Evolutionary conservation across 64 coral and sea anemone genomes (phyloP), one percentile per base, ranked within the genome.

Genomic region (Pocillopora verrucosa): DNA sequence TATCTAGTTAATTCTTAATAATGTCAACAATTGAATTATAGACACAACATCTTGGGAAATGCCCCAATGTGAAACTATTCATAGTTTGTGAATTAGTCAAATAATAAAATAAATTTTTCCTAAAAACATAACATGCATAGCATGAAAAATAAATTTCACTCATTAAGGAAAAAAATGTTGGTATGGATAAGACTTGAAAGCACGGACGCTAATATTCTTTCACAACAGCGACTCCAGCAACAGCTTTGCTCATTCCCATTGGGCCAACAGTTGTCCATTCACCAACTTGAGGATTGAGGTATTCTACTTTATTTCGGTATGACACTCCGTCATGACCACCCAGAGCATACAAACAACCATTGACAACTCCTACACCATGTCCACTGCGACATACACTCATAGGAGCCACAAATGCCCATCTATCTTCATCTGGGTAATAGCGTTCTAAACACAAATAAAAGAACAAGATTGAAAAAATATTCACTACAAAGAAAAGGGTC

Each of bases 311-410:
- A 65, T 96, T 96, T 34, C 94, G 88, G 65, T 96, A 96, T 59
- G 94, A 96, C 13, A 93, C 87, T 11, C 94, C 94, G 76, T 96
- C 94, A 76, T 96, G 94, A 4, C 94, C 94, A 73, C 94, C 94
- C 6, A 96, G 91, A 4, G 94, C 94, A 76, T 96, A 96, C 59
- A 96, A 78, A 17, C 87, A 89, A 7, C 90, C 94, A 89, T 86
- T 88, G 0, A 92, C 94, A 58, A 93, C 94, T 38, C 94, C 79
- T 5, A 96, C 94, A 68, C 90, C 94, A 90, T 96, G 94, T 74
- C 94, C 94, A 92, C 94, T 96, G 59, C 94, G 94, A 17, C 90
- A 92, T 2, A 96, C 94, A 82, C 83, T 96, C 94, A 96, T 96
- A 37, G 94, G 94, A 60, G 94, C 94, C 26, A 96, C 91, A 87